These are phyloP conservation scores for Kryphioiulus occultus DNA, from an alignment of 2,888 invertebrate genomes.

Conservation along the genomic window DNA sequence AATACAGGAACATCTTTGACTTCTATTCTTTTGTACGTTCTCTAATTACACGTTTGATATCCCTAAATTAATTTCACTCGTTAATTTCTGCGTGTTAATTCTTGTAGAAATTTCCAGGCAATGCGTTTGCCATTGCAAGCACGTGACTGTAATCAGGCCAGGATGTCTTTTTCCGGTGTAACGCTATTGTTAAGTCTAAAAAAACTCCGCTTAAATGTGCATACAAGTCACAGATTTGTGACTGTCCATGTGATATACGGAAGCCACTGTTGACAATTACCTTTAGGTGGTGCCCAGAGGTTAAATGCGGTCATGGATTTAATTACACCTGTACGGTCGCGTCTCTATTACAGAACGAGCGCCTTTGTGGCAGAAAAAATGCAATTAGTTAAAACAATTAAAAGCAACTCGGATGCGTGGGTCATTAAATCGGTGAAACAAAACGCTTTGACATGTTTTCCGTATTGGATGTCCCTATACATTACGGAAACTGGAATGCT, in stretches of 20 bases:
- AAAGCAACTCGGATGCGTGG: background rate
- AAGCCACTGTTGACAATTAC: constrained; percentile 11
- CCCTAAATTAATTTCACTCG: background rate
- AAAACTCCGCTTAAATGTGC: background rate
- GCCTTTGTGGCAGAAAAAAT: background rate
- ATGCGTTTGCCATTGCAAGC: background rate
- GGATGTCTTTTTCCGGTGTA: background rate
- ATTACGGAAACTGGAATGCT: background rate
- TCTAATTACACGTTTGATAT: background rate
- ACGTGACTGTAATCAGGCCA: background rate
- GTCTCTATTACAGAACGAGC: background rate
- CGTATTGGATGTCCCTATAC: background rate
- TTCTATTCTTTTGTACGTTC: background rate
- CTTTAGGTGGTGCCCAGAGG: constrained; percentile 11
- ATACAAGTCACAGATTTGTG: too few species aligned
- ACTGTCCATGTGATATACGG: background rate
- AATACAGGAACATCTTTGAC: background rate
- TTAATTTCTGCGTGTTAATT: background rate
- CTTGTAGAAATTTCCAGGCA: background rate
- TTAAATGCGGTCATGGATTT: constrained; percentile 31
- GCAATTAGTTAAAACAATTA: constrained; percentile 35
- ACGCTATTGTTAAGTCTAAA: background rate
- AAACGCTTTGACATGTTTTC: background rate
- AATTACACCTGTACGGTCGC: background rate
- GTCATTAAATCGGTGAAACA: background rate